Conservation (phyloP, 2,888 invertebrate species). For the Drosophila multiciliata region DNA sequence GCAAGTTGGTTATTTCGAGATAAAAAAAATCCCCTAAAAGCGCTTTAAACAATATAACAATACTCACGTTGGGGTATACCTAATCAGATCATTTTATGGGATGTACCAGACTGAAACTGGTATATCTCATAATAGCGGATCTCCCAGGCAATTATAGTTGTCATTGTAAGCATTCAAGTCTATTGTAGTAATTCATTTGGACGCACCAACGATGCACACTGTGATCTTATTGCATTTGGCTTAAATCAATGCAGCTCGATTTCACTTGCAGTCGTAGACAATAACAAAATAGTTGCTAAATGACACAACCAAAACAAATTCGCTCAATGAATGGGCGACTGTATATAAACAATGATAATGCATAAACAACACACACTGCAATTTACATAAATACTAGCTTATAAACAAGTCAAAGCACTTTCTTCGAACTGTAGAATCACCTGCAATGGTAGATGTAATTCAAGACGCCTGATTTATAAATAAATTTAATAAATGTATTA, state of each 20-base stretch:
- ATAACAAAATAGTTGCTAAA: constrained; percentile 45
- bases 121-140: neutral
- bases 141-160: constrained; percentile 18
- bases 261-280: constrained; percentile 27
- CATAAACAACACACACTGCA: constrained; percentile 16
- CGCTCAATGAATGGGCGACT: constrained; percentile 50
- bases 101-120: neutral
- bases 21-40: neutral
- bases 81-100: neutral
- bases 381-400: constrained; percentile 12
- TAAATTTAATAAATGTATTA: neutral
- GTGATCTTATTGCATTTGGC: constrained; percentile 9
- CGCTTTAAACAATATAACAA: neutral
- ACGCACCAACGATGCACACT: neutral
- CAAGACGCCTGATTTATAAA: neutral
- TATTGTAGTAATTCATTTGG: constrained; percentile 10
- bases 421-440: constrained; percentile 9
- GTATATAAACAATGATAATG: constrained; percentile 46
- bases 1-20: neutral
- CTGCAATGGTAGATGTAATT: constrained; percentile 6
- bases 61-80: neutral
- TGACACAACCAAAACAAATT: constrained; percentile 44
- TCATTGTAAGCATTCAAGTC: neutral
- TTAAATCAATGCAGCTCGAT: neutral
- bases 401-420: neutral